phyloP scores from a whole-genome alignment of 2,113 vertebrate genomes.

The Odocoileus hemionus region DNA sequence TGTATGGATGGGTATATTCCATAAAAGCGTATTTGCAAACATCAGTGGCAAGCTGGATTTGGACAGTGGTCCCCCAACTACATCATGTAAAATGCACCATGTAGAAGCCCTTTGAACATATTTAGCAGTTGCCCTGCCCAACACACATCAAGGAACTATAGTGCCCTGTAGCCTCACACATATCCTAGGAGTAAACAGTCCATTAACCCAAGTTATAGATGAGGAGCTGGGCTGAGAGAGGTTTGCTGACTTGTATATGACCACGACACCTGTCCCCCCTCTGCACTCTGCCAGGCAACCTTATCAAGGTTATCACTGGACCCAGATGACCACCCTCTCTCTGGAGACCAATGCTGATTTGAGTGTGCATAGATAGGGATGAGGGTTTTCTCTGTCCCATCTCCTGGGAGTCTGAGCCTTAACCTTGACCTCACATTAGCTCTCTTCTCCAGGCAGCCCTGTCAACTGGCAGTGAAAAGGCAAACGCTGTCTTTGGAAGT shows the following conservation, averaged over 20 bases:
- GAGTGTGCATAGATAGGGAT: neutral
- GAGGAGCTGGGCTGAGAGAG: neutral
- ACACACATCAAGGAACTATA: neutral
- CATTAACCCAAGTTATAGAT: neutral
- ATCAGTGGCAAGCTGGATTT: neutral
- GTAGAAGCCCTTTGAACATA: neutral
- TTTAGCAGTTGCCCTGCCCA: neutral
- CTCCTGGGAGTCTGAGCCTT: neutral
- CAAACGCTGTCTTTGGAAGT: constrained; percentile 37
- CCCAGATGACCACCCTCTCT: neutral
- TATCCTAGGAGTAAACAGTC: neutral
- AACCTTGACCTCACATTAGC: constrained; percentile 11
- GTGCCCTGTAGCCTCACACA: neutral
- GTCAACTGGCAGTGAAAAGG: constrained; percentile 12
- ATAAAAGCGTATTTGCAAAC: neutral
- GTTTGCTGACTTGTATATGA: neutral
- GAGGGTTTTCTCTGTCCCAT: neutral
- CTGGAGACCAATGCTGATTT: neutral
- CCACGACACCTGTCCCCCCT: neutral
- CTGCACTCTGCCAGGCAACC: neutral
- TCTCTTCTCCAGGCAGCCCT: neutral
- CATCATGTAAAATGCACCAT: neutral
- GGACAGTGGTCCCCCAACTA: neutral
- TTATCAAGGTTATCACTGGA: neutral
- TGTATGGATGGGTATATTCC: neutral